Percentiles rank a stretch among this genome's conserved stretches.
These are phyloP conservation scores for Sarcophaga peregrina DNA, from an alignment of 1,140 invertebrate species.

Conservation along the genomic window DNA sequence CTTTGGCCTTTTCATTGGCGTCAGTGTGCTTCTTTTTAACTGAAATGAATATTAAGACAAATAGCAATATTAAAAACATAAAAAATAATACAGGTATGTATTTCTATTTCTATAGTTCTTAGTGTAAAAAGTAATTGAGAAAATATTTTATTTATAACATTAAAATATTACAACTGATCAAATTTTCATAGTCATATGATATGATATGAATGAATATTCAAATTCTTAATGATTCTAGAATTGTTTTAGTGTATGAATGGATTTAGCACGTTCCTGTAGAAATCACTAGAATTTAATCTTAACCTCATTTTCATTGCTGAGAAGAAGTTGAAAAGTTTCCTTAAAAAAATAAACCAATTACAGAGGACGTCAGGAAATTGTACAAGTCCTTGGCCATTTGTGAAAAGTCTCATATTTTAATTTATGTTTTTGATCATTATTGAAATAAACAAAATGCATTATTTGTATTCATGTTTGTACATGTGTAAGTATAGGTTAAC, in stretches of 20 bases:
- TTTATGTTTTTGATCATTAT: not conserved
- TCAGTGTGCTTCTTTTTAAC: conserved; percentile 48
- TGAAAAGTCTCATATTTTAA: too few species aligned
- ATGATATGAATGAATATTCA: not conserved
- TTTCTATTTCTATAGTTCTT: too few species aligned
- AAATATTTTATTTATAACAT: not conserved
- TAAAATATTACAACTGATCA: not conserved
- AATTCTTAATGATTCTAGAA: too few species aligned
- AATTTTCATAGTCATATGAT: not conserved
- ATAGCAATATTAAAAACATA: not conserved
- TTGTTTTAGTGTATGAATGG: too few species aligned
- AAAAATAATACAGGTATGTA: not conserved
- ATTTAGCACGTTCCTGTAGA: too few species aligned
- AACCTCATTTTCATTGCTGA: too few species aligned
- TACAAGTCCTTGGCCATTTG: too few species aligned
- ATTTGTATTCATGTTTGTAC: not conserved
- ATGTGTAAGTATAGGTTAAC: not conserved
- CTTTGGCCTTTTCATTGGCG: conserved; percentile 45
- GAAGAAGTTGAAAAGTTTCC: too few species aligned
- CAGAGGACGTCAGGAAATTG: too few species aligned
- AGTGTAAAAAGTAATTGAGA: not conserved
- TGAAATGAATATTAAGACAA: conserved; percentile 36
- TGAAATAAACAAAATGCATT: too few species aligned
- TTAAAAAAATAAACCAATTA: too few species aligned
- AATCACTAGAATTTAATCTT: too few species aligned